Conservation (phyloP, 2,888 invertebrate species). For the Drosophila nigritarsus region DNA sequence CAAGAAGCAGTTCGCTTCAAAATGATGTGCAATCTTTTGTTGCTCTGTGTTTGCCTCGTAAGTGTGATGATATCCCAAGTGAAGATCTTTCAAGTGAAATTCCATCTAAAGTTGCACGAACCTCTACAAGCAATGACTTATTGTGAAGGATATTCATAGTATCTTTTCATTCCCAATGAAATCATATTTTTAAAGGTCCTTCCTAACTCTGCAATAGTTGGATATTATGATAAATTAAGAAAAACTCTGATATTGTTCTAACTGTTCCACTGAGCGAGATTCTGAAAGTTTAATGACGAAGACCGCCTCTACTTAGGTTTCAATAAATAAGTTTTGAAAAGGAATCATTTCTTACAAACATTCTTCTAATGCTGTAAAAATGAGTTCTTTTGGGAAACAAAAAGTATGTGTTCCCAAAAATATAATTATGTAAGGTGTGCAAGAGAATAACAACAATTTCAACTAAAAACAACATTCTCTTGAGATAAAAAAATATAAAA, state of each 20-base stretch:
- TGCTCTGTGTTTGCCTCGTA: constrained; percentile 61
- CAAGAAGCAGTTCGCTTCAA: constrained; percentile 14
- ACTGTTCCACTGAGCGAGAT: not conserved
- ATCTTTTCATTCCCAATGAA: not conserved
- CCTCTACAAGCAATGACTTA: not conserved
- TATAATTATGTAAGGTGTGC: not conserved
- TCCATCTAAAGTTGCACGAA: not conserved
- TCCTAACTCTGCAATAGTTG: not conserved
- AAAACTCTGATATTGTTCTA: not conserved
- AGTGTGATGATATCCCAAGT: constrained; percentile 36
- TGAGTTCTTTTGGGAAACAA: not conserved
- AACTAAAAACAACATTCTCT: too few relatives aligned
- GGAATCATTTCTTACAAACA: too few relatives aligned
- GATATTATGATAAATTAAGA: not conserved
- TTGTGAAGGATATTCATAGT: not conserved
- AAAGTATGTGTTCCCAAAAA: not conserved
- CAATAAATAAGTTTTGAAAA: not conserved
- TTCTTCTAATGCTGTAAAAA: not conserved
- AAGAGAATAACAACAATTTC: not conserved
- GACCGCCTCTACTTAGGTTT: too few relatives aligned
- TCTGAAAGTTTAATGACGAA: not conserved
- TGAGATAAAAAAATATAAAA: too few relatives aligned
- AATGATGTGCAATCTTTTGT: constrained; percentile 61
- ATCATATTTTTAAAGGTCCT: not conserved
- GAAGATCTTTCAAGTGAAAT: constrained; percentile 8